Evolutionary conservation across 1,140 invertebrate species (phyloP).

Genomic region (Drosophila lacertosa): DNA sequence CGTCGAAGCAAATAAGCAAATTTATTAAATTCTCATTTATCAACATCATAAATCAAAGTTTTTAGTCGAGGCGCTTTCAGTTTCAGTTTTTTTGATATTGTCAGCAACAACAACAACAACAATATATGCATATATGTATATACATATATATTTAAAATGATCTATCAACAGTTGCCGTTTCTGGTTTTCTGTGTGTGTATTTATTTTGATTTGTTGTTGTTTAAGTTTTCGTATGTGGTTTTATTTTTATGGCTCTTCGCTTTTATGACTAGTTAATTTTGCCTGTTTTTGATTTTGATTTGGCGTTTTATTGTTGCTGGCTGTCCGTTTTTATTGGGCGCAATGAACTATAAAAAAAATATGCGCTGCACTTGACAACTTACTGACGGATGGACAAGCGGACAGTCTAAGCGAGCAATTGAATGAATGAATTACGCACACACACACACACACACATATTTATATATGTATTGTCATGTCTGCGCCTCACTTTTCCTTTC

Average conservation of each 20-base stretch:
- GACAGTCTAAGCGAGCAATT: slow-evolving; percentile 7
- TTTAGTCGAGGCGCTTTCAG: slow-evolving; percentile 22
- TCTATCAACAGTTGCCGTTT: slow-evolving; percentile 75
- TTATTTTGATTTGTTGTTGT: not conserved
- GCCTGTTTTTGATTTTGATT: slow-evolving; percentile 73
- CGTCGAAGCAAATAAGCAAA: slow-evolving; percentile 67
- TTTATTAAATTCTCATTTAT: slow-evolving; percentile 83
- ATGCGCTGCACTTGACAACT: slow-evolving; percentile 70
- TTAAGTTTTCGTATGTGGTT: not conserved
- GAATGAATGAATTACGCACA: slow-evolving; percentile 49
- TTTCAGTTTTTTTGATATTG: slow-evolving; percentile 44
- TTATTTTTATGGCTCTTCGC: slow-evolving; percentile 24
- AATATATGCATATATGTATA: slow-evolving; percentile 11
- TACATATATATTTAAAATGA: slow-evolving; percentile 55
- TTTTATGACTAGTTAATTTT: slow-evolving; percentile 80
- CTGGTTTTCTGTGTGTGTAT: slow-evolving; percentile 20
- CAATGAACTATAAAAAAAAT: slow-evolving; percentile 76
- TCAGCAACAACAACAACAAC: slow-evolving; percentile 28
- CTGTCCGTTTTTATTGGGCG: slow-evolving; percentile 49
- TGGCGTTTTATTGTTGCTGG: slow-evolving; percentile 61
- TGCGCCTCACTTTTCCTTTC: slow-evolving; percentile 71
- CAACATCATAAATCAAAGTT: slow-evolving; percentile 77
- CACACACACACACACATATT: not conserved
- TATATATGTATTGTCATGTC: not conserved
- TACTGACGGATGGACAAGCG: slow-evolving; percentile 40